Evolutionary conservation across 92 coral and sea anemone species (phyloP), one percentile per base, ranked within the genome.

Genomic region (Metridium senile): DNA sequence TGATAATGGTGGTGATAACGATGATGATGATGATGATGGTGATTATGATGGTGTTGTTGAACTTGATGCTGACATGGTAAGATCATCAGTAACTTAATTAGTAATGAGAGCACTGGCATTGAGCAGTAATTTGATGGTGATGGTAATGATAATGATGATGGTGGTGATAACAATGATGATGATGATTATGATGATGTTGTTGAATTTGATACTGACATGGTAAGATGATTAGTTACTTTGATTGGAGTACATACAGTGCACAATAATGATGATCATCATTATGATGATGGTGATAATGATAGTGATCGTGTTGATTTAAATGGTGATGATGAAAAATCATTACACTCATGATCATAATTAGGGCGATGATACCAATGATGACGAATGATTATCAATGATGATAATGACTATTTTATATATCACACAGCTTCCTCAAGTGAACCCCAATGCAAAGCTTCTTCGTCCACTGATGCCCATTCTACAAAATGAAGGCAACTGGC

Each of bases 401-500:
- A 4, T 6, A 4, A 39, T 39, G 6, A 39, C 13, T 54, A 54
- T 54, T 19, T 9, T 16, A 3, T 2, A 3, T 10, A 9, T 54
- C 20, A 49, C 59, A 1, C 59, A 93, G 98, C 74, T 95, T 19
- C 99, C 99, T 33, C 74, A 89, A 26, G 88, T 95, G 33, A 95
- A 87, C 62, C 93, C 96, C 63, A 95, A 59, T 74, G 95, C 97
- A 34, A 86, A 89, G 67, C 74, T 95, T 1, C 79, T 95, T 1
- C 97, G 84, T 26, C 97, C 99, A 2, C 97, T 91, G 11, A 87
- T 85, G 0, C 99, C 99, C n/a, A 79, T 95, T 25, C 82, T 95
- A 52, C 97, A 90, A 70, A 95, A 95, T 77, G 99, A 95, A 71
- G 97, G 95, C 75, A 95, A 95, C 87, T 95, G 99, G 99, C 99